Base-by-base conservation (phyloP, 2,797 vertebrate species). In the Eremophila alpestris region DNA sequence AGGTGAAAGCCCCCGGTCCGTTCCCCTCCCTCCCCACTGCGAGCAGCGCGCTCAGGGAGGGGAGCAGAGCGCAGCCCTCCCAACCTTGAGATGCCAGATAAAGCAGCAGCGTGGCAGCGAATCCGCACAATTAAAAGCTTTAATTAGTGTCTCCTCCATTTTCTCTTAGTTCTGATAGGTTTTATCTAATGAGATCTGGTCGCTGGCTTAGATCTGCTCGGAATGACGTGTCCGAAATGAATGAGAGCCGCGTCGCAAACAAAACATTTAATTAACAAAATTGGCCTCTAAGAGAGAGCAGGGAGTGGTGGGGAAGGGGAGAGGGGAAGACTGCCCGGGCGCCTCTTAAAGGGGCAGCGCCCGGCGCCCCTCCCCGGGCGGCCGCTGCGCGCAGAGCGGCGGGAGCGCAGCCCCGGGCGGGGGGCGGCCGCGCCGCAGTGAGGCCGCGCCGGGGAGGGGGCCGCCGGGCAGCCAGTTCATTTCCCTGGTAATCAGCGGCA, bases 251-350 rank as follows among this genome's bases (percentile, higher is more conserved):
- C 99, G 99, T 98, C 97, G 99, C 99, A 99, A 99, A 99, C 99
- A 99, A 99, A 99, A 99, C 99, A 99, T 99, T 99, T 99, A 99
- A 99, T 99, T 99, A 99, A 99, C 99, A 99, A 99, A 99, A 99
- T 99, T 99, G 99, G 99, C 99, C 99, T 99, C 98, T 98, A 98
- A 99, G 98, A 98, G 97, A 29, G 95, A 92, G 94, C 85, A 63
- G 92, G 73, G 82, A 86, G 86, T 71, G 93, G 93, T 91, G 95
- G 91, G 94, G 93, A 81, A 71, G 75, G 62, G 63, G 29, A 62
- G 74, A 48, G 88, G 87, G 95, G 94, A 97, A 83, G 96, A 94
- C 77, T 89, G 95, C 96, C 93, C 96, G 82, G 97, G 93, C 81
- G 76, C 77, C 54, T 95, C 98, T 98, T 99, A 99, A 99, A 99